Conservation (phyloP, 2,113 vertebrate species). For the Callithrix jacchus region DNA sequence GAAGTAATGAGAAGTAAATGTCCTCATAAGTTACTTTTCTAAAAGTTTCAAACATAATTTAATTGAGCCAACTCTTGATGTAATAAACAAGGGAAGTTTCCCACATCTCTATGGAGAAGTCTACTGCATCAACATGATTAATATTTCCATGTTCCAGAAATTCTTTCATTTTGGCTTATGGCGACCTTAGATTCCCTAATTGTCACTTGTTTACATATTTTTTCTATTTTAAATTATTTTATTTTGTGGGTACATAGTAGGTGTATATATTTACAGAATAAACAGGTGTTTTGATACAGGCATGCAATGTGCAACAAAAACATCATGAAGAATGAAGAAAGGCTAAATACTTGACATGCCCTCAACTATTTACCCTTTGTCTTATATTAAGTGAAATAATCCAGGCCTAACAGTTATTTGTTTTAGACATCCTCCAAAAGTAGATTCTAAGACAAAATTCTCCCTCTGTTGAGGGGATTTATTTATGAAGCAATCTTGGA, state of each 20-base stretch:
- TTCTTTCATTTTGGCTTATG: background rate
- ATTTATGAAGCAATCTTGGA: background rate
- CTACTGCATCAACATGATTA: background rate
- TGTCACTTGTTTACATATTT: no score
- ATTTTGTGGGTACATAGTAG: no score
- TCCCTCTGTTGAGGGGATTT: background rate
- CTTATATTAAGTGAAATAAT: no score
- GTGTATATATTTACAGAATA: no score
- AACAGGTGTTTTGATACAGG: no score
- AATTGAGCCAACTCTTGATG: background rate
- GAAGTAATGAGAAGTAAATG: background rate
- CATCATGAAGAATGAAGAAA: no score
- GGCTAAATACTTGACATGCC: no score
- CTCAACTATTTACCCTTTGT: no score
- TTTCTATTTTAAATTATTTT: no score
- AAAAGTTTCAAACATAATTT: constrained; percentile 10
- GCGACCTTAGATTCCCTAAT: background rate
- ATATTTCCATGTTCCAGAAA: background rate
- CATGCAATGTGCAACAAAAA: no score
- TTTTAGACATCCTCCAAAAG: background rate
- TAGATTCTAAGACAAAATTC: background rate
- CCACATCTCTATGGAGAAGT: background rate
- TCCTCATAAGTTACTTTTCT: background rate
- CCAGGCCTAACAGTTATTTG: no score
- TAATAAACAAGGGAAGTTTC: background rate